A percentile compares a stretch with the other conserved stretches of the same genome.
These are phyloP conservation scores for Burhinus bistriatus DNA, from an alignment of 2,113 vertebrate species.

Conservation along the genomic window DNA sequence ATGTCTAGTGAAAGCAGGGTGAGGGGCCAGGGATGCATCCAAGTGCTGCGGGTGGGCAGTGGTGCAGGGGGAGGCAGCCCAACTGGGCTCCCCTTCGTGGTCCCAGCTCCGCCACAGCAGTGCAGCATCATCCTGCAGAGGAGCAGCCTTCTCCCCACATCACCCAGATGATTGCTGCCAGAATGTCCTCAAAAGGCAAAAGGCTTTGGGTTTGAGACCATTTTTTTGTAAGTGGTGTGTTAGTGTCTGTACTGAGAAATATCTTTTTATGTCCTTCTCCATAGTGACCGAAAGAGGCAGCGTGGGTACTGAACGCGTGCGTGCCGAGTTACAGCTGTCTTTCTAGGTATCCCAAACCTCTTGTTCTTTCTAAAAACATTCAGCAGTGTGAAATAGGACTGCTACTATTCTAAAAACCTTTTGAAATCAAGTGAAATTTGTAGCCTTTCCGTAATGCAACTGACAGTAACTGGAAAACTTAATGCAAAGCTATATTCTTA, in stretches of 20 bases:
- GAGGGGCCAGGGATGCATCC: not conserved
- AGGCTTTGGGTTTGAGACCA: not conserved
- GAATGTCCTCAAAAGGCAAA: not conserved
- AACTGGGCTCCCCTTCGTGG: rapidly evolving
- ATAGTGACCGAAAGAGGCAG: not conserved
- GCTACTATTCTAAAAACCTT: not conserved
- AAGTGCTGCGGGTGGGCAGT: rapidly evolving
- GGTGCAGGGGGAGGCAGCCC: too few relatives aligned
- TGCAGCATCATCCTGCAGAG: not conserved
- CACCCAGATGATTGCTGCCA: rapidly evolving
- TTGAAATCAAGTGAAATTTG: not conserved
- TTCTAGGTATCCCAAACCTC: not conserved
- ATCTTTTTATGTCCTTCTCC: not conserved
- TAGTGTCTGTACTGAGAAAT: not conserved
- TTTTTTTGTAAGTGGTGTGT: not conserved
- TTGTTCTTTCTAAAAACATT: not conserved
- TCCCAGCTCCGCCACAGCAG: rapidly evolving
- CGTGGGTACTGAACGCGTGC: rapidly evolving
- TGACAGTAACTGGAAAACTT: not conserved
- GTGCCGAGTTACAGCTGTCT: not conserved
- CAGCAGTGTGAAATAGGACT: not conserved
- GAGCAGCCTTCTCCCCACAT: not conserved
- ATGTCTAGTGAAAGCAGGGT: not conserved
- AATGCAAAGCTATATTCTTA: not conserved
- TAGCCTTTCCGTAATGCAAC: not conserved